Evolutionary conservation across 1,140 invertebrate species (phyloP), one percentile per base, ranked within the genome.

Genomic region (Protaetia brevitarsis): DNA sequence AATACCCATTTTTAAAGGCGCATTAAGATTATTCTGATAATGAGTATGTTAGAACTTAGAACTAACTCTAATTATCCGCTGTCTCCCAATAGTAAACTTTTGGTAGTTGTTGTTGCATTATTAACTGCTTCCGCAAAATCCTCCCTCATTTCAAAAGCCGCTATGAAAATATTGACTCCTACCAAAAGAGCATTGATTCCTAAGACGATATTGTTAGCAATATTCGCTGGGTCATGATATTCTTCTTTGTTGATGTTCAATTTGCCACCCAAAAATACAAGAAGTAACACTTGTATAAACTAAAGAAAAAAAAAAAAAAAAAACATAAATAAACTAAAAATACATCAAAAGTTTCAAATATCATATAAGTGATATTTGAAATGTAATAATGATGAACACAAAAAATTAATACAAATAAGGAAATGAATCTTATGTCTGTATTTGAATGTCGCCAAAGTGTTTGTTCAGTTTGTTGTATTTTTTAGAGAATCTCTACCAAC

Each of bases 241-340:
- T 81, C 74, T 63, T 82, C 77, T 58, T 85, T 83, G 76, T 88
- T 89, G 66, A 89, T 84, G 76, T 88, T 83, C 67, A 84, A 80
- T 64, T 79, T 80, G 10, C 82, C 79, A 65, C 86, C 84, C 30
- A 89, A 80, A 37, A 88, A 76, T 13, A 87, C 78, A 67, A 82
- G 84, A 31, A 88, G 78, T 59, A 86, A 76, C 23, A 84, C 86
- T 78, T 85, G 85, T 31, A 85, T 37, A 26, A 86, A 80, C 88
- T 89, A 68, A 69, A 65, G 62, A 45, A 70, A 71, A 67, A 64
- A 30, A 66, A 64, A 72, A 74, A 37, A 63, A 74, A 65, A 66
- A 70, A 73, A 70, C n/a, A 74, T 74, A 75, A 73, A 71, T 72
- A 70, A 76, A 71, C 69, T 75, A 79, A 70, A 69, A 74, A 75